Evolutionary conservation across 1,140 invertebrate species (phyloP).

Genomic region (Drosophila biarmipes): DNA sequence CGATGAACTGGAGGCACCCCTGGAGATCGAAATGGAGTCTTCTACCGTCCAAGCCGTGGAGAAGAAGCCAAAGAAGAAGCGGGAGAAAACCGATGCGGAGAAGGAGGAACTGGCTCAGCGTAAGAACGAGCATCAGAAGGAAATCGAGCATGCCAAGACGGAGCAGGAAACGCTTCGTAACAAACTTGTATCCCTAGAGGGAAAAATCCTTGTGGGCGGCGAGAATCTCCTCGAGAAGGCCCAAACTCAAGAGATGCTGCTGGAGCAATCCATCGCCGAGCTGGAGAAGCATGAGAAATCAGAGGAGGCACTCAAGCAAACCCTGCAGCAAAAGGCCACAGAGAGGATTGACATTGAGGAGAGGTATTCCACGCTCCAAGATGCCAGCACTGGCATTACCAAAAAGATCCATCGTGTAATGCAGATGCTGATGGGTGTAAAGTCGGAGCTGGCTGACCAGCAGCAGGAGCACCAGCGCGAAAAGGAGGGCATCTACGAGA

Average conservation of each 20-base stretch:
- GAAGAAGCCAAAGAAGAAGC: conserved; percentile 86
- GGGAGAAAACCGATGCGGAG: conserved; percentile 86
- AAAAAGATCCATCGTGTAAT: conserved; percentile 97
- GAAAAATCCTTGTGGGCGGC: conserved; percentile 98
- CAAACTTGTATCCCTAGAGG: conserved; percentile 95
- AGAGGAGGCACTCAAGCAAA: conserved; percentile 92
- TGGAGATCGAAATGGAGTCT: conserved; percentile 84
- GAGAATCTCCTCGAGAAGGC: conserved; percentile 99
- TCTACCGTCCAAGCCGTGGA: conserved; percentile 70
- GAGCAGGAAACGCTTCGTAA: conserved; percentile 91
- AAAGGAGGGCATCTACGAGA: conserved; percentile 97
- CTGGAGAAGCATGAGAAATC: conserved; percentile 92
- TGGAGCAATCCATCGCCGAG: conserved; percentile 96
- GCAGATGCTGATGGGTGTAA: conserved; percentile 91
- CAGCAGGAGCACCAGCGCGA: conserved; percentile 97
- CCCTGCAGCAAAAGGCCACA: conserved; percentile 94
- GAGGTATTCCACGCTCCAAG: conserved; percentile 96
- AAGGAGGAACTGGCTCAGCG: conserved; percentile 87
- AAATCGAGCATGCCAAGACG: conserved; percentile 86
- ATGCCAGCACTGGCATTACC: conserved; percentile 95
- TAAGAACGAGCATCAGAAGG: conserved; percentile 86
- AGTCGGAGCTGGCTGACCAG: conserved; percentile 94
- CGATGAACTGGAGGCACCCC: conserved; percentile 71
- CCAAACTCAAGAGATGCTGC: conserved; percentile 95
- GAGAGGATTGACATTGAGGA: conserved; percentile 98